These are phyloP conservation scores for Metopolophium dirhodum DNA, from an alignment of 1,140 invertebrate species.

Conservation along the genomic window DNA sequence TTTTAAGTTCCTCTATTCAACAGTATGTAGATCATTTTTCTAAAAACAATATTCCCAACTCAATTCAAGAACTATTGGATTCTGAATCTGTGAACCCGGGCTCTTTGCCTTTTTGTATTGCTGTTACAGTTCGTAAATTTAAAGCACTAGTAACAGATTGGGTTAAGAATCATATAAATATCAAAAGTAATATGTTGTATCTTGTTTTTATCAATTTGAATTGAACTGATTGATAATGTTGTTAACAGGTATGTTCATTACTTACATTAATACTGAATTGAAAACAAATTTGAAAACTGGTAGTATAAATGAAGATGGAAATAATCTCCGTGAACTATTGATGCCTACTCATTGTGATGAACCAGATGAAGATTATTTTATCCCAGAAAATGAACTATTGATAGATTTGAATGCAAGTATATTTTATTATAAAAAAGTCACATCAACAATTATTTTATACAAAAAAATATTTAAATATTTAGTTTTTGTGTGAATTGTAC, in stretches of 20 bases:
- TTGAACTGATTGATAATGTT: neutral
- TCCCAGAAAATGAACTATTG: slow-evolving; percentile 26
- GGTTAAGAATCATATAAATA: slow-evolving; percentile 53
- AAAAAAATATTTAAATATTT: neutral
- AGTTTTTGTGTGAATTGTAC: neutral
- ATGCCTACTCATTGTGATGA: neutral
- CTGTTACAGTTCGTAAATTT: slow-evolving; percentile 47
- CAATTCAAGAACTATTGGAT: slow-evolving; percentile 42
- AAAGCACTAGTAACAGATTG: slow-evolving; percentile 45
- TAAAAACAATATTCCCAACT: slow-evolving; percentile 44
- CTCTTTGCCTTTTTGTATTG: slow-evolving; percentile 44
- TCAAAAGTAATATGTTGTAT: slow-evolving; percentile 38
- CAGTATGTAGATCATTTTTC: slow-evolving; percentile 43
- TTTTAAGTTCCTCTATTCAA: slow-evolving; percentile 40
- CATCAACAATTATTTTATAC: neutral
- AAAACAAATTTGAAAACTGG: slow-evolving; percentile 33
- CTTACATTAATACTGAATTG: slow-evolving; percentile 36
- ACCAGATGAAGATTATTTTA: neutral
- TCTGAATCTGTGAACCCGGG: slow-evolving; percentile 16
- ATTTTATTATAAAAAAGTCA: neutral
- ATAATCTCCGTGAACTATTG: slow-evolving; percentile 39
- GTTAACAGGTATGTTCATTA: slow-evolving; percentile 17
- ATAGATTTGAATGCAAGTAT: slow-evolving; percentile 45
- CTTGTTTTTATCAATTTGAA: neutral
- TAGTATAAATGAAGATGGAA: slow-evolving; percentile 18